phyloP scores from a whole-genome alignment of 1,140 invertebrate genomes.

The Drosophila equinoxialis region DNA sequence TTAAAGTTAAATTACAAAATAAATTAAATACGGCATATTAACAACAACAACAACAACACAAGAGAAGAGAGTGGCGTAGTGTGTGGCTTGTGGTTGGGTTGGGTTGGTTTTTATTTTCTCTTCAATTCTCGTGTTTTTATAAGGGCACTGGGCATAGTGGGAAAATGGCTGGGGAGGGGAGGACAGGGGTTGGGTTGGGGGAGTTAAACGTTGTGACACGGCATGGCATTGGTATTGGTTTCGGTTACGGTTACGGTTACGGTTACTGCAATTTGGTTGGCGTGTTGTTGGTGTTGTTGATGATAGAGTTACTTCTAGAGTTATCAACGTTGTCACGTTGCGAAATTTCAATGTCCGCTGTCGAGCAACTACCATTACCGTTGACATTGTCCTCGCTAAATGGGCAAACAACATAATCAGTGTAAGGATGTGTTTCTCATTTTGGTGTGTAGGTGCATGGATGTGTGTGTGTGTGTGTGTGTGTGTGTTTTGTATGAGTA shows the following conservation, averaged over 20 bases:
- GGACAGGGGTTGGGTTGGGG: too few species aligned
- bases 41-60: constrained; percentile 12
- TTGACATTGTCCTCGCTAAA: constrained; percentile 65
- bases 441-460: constrained; percentile 1
- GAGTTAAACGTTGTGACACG: neutral
- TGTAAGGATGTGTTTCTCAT: constrained; percentile 1
- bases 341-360: constrained; percentile 72
- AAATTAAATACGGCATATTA: constrained; percentile 5
- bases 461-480: constrained; percentile 27
- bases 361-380: constrained; percentile 42
- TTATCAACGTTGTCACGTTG: constrained; percentile 51
- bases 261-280: constrained; percentile 60
- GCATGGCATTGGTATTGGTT: constrained; percentile 19
- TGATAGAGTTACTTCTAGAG: neutral
- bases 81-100: constrained; percentile 8
- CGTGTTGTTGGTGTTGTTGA: constrained; percentile 15
- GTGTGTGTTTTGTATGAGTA: constrained; percentile 19
- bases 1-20: constrained; percentile 3
- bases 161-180: neutral
- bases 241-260: constrained; percentile 32
- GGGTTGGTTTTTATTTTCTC: neutral
- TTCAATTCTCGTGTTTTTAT: too few species aligned
- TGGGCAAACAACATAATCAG: constrained; percentile 59
- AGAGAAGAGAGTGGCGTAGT: neutral
- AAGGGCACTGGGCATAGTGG: neutral